phyloP scores from a whole-genome alignment of 2,888 invertebrate genomes.

The Drosophila helvetica region DNA sequence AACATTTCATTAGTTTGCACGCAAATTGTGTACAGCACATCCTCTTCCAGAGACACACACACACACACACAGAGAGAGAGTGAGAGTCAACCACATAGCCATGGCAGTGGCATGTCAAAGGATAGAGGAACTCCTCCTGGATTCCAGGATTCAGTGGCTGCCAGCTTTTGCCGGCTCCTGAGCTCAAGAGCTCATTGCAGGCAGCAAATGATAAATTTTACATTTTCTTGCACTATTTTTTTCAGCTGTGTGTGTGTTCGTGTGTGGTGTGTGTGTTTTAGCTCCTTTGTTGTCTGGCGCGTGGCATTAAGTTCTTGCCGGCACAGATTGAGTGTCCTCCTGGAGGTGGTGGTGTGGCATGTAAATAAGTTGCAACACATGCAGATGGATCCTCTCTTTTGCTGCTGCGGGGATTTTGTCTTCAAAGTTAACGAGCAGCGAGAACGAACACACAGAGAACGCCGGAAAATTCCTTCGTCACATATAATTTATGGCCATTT shows the following conservation, averaged over 20 bases:
- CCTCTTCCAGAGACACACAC: slow-evolving; percentile 1
- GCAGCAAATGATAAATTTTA: slow-evolving; percentile 70
- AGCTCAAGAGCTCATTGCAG: slow-evolving; percentile 44
- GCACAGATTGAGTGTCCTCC: slow-evolving; percentile 59
- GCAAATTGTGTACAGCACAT: slow-evolving; percentile 26
- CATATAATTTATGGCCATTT: slow-evolving; percentile 72
- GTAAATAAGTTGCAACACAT: slow-evolving; percentile 22
- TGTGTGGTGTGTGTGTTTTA: background rate
- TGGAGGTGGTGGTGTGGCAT: slow-evolving; percentile 22
- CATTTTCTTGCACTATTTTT: slow-evolving; percentile 41
- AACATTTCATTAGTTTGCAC: slow-evolving; percentile 43
- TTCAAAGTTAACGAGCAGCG: slow-evolving; percentile 63
- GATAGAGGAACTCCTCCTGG: slow-evolving; percentile 32
- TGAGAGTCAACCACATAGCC: background rate
- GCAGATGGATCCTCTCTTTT: background rate
- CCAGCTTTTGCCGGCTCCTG: background rate
- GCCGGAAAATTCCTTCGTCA: slow-evolving; percentile 51
- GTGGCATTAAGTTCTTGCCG: slow-evolving; percentile 57
- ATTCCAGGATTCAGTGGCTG: slow-evolving; percentile 9
- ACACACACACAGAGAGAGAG: too few relatives aligned
- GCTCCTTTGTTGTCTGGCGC: slow-evolving; percentile 69
- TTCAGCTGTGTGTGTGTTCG: background rate
- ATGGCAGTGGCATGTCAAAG: slow-evolving; percentile 32
- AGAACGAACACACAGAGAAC: slow-evolving; percentile 28
- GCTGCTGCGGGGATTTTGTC: slow-evolving; percentile 56